Evolutionary conservation across 2,888 invertebrate species (phyloP), one percentile per base, ranked within the genome.

Genomic region (Hyles lineata): DNA sequence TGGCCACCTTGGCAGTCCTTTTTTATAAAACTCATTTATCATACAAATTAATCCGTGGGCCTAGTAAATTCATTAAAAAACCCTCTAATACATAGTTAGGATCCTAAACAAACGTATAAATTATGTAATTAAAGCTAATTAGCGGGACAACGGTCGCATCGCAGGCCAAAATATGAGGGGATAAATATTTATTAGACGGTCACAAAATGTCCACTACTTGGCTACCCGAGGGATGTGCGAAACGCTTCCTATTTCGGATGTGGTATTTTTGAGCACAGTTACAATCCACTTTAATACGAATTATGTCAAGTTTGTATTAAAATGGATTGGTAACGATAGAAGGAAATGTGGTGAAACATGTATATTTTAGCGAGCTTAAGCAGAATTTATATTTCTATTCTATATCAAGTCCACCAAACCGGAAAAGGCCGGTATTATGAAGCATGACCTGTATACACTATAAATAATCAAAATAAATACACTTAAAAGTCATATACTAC

Each of bases 141-240:
- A 88, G 80, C 80, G 69, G 29, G 62, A 63, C 70, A 74, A 77
- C 77, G 77, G 73, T 69, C 73, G 73, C 90, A 87, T 85, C 78
- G 82, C 80, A 76, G 83, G 80, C 85, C 86, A 81, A 88, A 91
- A 91, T 92, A 91, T 90, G 90, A 87, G 87, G 79, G 90, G 88
- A 93, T 93, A 92, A 93, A 93, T 93, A 93, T 93, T 93, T 93
- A 93, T 93, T 92, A 92, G 91, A 87, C 89, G 84, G 80, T 87
- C 86, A 78, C 85, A 88, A 91, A 91, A 84, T 92, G 92, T 92
- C 92, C 92, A 90, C 90, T 93, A 93, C 92, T 86, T 89, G 92
- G 91, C 89, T 87, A 86, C 67, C 21, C 73, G 80, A 5, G 15
- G 43, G 83, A 87, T 77, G 74, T 73, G 7, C 0, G 75, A 83